Evolutionary conservation across 2,797 vertebrate genomes (phyloP), one percentile per base, ranked within the genome.

Genomic region (Oophaga sylvatica): DNA sequence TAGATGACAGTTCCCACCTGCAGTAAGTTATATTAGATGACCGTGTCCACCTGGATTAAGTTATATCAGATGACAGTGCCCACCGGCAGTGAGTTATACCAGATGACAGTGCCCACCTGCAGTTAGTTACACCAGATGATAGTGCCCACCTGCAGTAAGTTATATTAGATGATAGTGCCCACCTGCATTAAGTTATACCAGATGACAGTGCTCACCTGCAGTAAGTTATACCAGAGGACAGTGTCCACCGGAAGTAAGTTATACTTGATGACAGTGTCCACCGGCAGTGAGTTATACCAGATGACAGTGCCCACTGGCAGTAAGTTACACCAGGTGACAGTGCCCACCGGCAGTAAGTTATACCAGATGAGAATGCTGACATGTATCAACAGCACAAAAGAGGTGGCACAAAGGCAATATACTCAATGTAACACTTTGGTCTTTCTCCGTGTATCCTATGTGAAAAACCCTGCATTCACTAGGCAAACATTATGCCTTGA

Each of bases 351-450:
- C 8, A 53, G 48, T 53, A 7, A 48, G 26, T 62, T 62, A 19
- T 45, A 73, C 70, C 70, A 15, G 57, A 59, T 41, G 70, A 73
- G 35, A 73, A 17, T 73, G 31, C 35, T 35, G 19, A 73, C 41
- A 1, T 62, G 35, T 41, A 41, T 62, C 59, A 63, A 45, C 60
- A 65, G 12, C n/a, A 63, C 13, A 81, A 22, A 15, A 8, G 35
- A 41, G 60, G 35, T 60, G 16, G 10, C 35, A 45, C 31, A 62
- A 22, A 26, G 29, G 16, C 59, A 13, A 59, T 11, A 60, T 63
- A 19, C 59, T 19, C 62, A 48, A 7, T 26, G 62, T 65, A 65
- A 81, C 12, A 65, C 7, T 81, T 81, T 81, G 62, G 80, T 81
- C 80, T 22, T 12, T 63, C 20, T 63, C n/a, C 4, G 1, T 60